phyloP scores from a whole-genome alignment of 2,888 invertebrate genomes.

The Digitonthophagus gazella region DNA sequence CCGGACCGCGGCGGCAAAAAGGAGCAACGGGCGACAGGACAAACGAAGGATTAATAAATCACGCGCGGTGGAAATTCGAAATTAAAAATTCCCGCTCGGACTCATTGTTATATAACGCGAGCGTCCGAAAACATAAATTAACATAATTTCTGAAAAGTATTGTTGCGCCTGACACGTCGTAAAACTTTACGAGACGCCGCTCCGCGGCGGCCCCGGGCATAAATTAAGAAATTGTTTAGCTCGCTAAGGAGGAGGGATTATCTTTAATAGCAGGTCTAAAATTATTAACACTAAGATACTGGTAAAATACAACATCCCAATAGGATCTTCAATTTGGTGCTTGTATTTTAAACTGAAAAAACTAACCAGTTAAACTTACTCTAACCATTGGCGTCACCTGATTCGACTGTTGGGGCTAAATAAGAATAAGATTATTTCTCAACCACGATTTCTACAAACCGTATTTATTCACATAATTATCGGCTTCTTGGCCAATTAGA shows the following conservation, averaged over 20 bases:
- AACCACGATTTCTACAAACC: background rate
- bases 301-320: background rate
- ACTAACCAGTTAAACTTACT: too few relatives aligned
- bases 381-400: background rate
- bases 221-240: background rate
- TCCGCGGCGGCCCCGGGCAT: constrained; percentile 7
- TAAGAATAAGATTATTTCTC: background rate
- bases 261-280: background rate
- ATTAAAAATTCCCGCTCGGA: constrained; percentile 25
- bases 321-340: background rate
- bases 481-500: constrained; percentile 3
- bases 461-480: background rate
- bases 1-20: background rate
- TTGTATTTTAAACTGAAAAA: too few relatives aligned
- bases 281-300: background rate
- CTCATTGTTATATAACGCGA: constrained; percentile 23
- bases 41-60: constrained; percentile 22
- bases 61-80: constrained; percentile 20
- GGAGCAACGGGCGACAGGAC: constrained; percentile 7
- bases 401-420: too few relatives aligned
- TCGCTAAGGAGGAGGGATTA: background rate
- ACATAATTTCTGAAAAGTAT: constrained; percentile 25
- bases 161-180: constrained; percentile 26
- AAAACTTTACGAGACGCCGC: constrained; percentile 21
- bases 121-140: constrained; percentile 26